phyloP scores from a whole-genome alignment of 2,113 vertebrate species.

The Actinemys pallida region DNA sequence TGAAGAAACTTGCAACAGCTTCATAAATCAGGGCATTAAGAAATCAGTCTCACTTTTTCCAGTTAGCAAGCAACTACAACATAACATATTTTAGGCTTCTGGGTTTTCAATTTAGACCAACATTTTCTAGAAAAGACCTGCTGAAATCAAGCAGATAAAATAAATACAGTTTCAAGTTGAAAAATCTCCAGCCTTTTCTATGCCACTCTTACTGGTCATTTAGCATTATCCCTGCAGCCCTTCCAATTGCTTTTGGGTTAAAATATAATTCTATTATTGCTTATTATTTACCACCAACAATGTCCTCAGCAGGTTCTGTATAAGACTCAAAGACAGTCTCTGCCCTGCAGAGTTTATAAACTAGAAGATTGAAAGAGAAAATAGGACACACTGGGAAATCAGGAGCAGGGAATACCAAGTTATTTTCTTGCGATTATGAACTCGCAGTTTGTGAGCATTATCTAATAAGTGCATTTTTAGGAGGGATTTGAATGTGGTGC shows the following conservation, averaged over 20 bases:
- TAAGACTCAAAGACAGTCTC: not conserved
- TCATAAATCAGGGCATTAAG: slow-evolving; percentile 70
- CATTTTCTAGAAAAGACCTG: slow-evolving; percentile 12
- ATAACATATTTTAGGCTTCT: not conserved
- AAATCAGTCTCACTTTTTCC: slow-evolving; percentile 20
- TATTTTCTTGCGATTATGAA: not conserved
- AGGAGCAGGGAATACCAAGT: not conserved
- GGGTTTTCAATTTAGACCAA: slow-evolving; percentile 35
- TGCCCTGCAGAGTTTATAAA: not conserved
- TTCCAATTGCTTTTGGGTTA: not conserved
- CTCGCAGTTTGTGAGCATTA: not conserved
- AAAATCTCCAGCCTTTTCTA: slow-evolving; percentile 9
- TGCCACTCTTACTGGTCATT: not conserved
- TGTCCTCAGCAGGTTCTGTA: not conserved
- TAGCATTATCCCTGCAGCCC: not conserved
- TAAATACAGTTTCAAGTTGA: not conserved
- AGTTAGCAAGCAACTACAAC: not conserved
- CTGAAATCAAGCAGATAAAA: not conserved
- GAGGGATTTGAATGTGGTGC: not conserved
- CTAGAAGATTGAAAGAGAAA: not conserved
- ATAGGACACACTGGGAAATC: not conserved
- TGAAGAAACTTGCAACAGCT: slow-evolving; percentile 54
- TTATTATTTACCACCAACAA: not conserved
- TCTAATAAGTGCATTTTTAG: not conserved
- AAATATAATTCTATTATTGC: not conserved